Base-by-base conservation (phyloP, 1,140 invertebrate species). In the Andrena cerasifolii region DNA sequence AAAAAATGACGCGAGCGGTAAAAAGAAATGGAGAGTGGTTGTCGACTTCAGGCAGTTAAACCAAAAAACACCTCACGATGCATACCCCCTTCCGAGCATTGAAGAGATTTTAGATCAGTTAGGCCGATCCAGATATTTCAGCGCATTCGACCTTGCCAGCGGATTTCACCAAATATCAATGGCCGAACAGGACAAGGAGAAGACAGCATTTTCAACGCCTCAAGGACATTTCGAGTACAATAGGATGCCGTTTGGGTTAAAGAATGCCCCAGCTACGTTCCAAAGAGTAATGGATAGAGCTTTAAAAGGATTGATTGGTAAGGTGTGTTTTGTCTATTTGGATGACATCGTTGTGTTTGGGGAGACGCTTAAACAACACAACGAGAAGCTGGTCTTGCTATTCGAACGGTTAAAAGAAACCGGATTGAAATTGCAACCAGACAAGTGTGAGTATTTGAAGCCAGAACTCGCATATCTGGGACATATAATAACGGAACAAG, bases 11-110 rank as follows among this genome's bases (percentile, higher is more conserved):
- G 82, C 84, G 7, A 66, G 73, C 31, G 82, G 76, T 18, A 71
- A 86, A 49, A 80, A 77, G 36, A 78, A 78, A 71, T 81, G 49
- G 43, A 40, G 75, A n/a, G 26, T 90, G 28, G 88, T 89, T 1
- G 82, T 90, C 0, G 90, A 92, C 79, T 91, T 88, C 33, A 77
- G 89, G 66, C 61, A 77, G 62, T 36, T 92, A 18, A 93, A 93
- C 74, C 86, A 90, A 0, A 86, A 82, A 58, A 92, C 89, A 0
- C 77, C 88, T 4, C 85, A 83, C 5, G 93, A 94, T 78, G 83
- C 84, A 24, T 94, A 91, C 80, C 94, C 94, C 0, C 54, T 95
- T 8, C 94, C 94, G 0, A 89, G 93, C 58, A 93, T 94, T 7
- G 86, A 89, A 8, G 90, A 93, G 10, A 88, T 86, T 24, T 12